Base-by-base conservation (phyloP, 2,797 vertebrate species). In the Lateolabrax maculatus region DNA sequence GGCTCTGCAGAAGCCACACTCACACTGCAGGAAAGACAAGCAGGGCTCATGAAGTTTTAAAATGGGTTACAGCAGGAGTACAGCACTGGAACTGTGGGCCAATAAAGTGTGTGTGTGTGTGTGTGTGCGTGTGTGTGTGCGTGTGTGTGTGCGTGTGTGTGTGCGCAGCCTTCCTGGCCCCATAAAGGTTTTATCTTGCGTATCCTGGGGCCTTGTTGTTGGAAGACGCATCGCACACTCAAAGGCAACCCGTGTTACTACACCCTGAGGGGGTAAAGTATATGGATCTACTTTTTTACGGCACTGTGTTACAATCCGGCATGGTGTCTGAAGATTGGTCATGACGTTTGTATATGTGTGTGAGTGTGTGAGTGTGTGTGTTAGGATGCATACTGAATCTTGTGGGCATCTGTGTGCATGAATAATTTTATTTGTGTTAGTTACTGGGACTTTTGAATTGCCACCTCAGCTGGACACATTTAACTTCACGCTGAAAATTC, bases 131-230 rank as follows among this genome's bases (percentile, higher is more conserved):
- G 41, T 64, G 13, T 66, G 36, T 65, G 52, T 58, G 63, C 55
- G 62, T 62, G 44, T 72, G 69, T 52, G 48, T 56, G 55, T 46
- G 41, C 75, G 66, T 71, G 41, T 44, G 5, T 63, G 51, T 63
- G 49, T 65, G 62, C 67, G 70, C 44, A 27, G 37, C 43, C 48
- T 31, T 16, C 11, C 1, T 13, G 46, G 36, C 13, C 65, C 66
- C 44, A 72, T 85, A 79, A 89, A 79, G 71, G 67, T 84, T 92
- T 87, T 87, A 89, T 83, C 36, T 75, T 60, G 55, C 3, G 68
- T 72, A 39, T 89, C 79, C 61, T 66, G 85, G 77, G 86, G 81
- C 71, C 77, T 84, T 62, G 79, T 84, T 90, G 86, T 85, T 36
- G 16, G 65, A 85, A 79, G 81, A 89, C 73, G 18, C 82, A 85